These are phyloP conservation scores for Boloria euphrosyne DNA, from an alignment of 2,888 invertebrate genomes.

Conservation along the genomic window DNA sequence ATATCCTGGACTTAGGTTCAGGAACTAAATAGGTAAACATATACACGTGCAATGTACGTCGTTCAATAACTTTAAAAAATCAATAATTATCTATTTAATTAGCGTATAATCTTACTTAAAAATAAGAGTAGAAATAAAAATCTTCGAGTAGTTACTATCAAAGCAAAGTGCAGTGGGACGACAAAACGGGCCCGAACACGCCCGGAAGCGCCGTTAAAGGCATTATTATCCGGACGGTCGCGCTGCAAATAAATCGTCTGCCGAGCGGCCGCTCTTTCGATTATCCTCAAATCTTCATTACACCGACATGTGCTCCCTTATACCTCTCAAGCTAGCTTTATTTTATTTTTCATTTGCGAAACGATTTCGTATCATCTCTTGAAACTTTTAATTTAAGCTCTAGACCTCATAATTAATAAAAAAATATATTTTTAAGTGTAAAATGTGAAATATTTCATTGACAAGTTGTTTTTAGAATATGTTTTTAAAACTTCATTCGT, in stretches of 20 bases:
- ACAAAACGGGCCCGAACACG: conserved; percentile 49
- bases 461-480: no score
- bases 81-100: not conserved
- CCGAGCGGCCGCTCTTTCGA: conserved; percentile 76
- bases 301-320: conserved; percentile 67
- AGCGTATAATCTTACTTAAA: conserved; percentile 1
- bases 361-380: conserved; percentile 13
- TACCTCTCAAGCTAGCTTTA: conserved; percentile 34
- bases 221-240: conserved; percentile 80
- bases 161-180: conserved; percentile 45
- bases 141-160: conserved; percentile 26
- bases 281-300: conserved; percentile 83
- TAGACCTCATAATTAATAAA: not conserved
- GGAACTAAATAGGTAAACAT: not conserved
- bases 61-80: no score
- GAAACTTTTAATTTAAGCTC: not conserved
- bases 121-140: conserved; percentile 16
- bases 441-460: no score
- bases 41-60: no score
- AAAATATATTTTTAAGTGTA: no score
- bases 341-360: conserved; percentile 36
- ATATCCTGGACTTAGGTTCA: not conserved
- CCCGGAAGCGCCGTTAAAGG: conserved; percentile 74
- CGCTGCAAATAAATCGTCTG: conserved; percentile 81
- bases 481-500: conserved; percentile 14